Evolutionary conservation across 2,797 vertebrate genomes (phyloP), one percentile per base, ranked within the genome.

Genomic region (Sebastes itinus): DNA sequence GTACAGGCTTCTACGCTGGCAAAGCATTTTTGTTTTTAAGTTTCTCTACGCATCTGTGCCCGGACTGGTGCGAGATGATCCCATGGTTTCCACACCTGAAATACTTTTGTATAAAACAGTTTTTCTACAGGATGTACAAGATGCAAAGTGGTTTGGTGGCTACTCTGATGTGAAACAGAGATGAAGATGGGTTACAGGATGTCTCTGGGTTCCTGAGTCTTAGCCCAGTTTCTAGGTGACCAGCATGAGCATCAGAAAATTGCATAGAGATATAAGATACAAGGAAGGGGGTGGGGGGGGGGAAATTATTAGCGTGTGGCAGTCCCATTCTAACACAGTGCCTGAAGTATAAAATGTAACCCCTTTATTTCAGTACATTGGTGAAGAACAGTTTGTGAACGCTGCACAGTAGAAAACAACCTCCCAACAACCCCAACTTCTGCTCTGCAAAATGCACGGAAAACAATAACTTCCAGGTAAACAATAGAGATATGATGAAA

Each of bases 241-340:
- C 83, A 90, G 92, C 82, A 73, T 83, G 91, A 94, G 77, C 74
- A 77, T 92, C 92, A 91, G 81, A 93, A 89, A 91, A 92, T 96
- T 96, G 96, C 96, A 96, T 96, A 96, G 95, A 94, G 89, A 91
- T 92, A 90, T 81, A 90, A 91, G 74, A 87, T 63, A 87, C 25
- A 66, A 32, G 72, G 80, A 70, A 58, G 25, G 62, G 27, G 72
- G 59, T 42, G 67, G 80, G 72, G 52, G 56, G 23, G 72, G 63
- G 49, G 3, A 65, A 81, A 73, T 61, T 23, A 78, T 69, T 81
- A 89, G 83, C 75, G 75, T 83, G 85, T 87, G 81, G 83, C 80
- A 76, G 75, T 87, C 84, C 84, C 77, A 80, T 78, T 85, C 75
- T 42, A 84, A 92, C 76, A 91, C 80, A 86, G 85, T 83, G 89